Evolutionary conservation across 2,797 vertebrate genomes (phyloP), one percentile per base, ranked within the genome.

Genomic region (Chanos chanos): DNA sequence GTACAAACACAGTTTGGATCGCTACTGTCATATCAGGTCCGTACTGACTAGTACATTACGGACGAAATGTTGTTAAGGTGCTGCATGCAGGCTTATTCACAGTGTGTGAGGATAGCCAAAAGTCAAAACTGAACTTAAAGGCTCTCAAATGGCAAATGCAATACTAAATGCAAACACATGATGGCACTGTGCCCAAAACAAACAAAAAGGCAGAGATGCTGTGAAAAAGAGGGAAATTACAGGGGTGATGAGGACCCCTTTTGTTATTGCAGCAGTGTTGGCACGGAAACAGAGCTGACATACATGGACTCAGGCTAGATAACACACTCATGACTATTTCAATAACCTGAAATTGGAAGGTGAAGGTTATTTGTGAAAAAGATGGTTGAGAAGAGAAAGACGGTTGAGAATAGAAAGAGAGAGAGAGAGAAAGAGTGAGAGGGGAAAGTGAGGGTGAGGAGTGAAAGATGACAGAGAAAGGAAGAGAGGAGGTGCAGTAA

Each of bases 151-250:
- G 9, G 3, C 22, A 25, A 8, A 4, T 56, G 24, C 19, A 54
- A 15, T 70, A 28, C 59, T 53, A 5, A 24, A 12, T 50, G 12
- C 18, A 9, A 30, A 16, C 73, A 67, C 70, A 67, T 24, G 66
- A 66, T 39, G 70, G 66, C 70, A 75, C 50, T 53, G n/a, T 50
- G 53, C 8, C 54, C 57, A 43, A 34, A 53, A n/a, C 40, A 63
- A 33, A 4, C 15, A 25, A 19, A 30, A 24, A 53, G 16, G n/a
- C 33, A 25, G 1, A 45, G 37, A 8, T 4, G 13, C 15, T 16
- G 19, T 22, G 18, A 2, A 12, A 27, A 37, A 8, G 13, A 21
- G 21, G 8, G 7, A 39, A 18, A 4, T 22, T 31, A 18, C 48
- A 43, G 10, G 8, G 30, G 24, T 19, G 4, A 7, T 1, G 9